These are phyloP conservation scores for Furcifer pardalis DNA, from an alignment of 2,797 vertebrate species.

Conservation along the genomic window DNA sequence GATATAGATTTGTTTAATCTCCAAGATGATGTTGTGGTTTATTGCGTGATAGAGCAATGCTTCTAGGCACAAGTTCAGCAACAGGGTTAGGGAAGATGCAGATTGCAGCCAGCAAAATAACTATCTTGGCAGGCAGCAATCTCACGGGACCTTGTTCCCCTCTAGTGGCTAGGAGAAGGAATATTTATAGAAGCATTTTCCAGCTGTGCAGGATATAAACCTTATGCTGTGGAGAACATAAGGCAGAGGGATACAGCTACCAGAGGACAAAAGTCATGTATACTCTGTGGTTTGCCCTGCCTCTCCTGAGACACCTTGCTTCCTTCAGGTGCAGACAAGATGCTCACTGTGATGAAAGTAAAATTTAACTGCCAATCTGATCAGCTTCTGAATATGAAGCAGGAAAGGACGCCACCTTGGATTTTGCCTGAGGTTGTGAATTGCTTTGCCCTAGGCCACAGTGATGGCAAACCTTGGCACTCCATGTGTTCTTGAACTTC, in stretches of 20 bases:
- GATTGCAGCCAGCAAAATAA: background rate
- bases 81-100: too few relatives aligned
- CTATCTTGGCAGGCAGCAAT: background rate
- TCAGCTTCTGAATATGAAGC: background rate
- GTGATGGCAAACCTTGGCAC: too few relatives aligned
- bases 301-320: background rate
- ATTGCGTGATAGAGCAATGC: background rate
- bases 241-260: background rate
- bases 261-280: background rate
- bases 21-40: background rate
- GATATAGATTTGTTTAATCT: background rate
- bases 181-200: background rate
- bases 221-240: too few relatives aligned
- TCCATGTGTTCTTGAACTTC: too few relatives aligned
- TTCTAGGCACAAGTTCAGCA: background rate
- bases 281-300: background rate
- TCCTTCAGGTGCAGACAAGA: too few relatives aligned
- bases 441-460: too few relatives aligned
- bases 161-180: conserved; percentile 2
- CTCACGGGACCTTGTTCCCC: conserved; percentile 22
- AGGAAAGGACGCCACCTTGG: background rate
- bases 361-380: background rate
- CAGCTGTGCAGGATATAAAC: background rate
- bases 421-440: background rate
- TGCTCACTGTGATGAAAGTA: background rate